Conservation (phyloP, 2,113 vertebrate genomes). For the Nicator chloris region DNA sequence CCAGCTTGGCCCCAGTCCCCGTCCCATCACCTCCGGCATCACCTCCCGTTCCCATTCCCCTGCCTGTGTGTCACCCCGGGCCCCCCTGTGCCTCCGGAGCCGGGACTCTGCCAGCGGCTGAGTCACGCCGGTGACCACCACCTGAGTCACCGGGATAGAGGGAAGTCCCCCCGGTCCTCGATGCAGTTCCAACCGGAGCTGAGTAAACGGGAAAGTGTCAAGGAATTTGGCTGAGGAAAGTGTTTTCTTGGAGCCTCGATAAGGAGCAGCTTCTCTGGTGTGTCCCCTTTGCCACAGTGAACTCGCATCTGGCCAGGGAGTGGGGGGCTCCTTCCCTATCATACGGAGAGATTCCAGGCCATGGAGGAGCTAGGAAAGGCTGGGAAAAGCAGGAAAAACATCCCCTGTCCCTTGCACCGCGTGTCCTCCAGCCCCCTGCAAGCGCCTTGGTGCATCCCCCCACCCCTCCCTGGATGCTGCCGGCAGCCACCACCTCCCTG, state of each 20-base stretch:
- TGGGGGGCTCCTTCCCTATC: neutral
- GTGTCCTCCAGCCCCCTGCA: neutral
- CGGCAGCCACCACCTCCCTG: accelerated
- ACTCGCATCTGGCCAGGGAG: neutral
- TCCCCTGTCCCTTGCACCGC: neutral
- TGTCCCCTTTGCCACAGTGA: slow-evolving; percentile 31
- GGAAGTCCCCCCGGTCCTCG: slow-evolving; percentile 6
- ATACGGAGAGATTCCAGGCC: accelerated
- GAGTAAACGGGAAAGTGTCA: slow-evolving; percentile 51
- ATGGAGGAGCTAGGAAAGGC: neutral
- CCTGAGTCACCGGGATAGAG: slow-evolving; percentile 27
- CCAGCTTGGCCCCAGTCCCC: neutral
- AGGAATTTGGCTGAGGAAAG: slow-evolving; percentile 7
- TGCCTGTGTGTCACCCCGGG: neutral
- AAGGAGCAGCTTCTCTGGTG: neutral
- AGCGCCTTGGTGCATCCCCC: neutral
- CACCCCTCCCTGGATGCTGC: accelerated
- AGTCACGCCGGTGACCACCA: slow-evolving; percentile 49
- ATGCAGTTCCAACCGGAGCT: slow-evolving; percentile 45
- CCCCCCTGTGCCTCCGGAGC: neutral
- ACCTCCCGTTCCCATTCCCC: neutral
- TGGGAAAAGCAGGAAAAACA: neutral
- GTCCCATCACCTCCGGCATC: neutral
- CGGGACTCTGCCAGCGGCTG: neutral
- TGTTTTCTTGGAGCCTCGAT: neutral